Conservation (phyloP, 2,113 vertebrate species). For the Melanerpes aurifrons region DNA sequence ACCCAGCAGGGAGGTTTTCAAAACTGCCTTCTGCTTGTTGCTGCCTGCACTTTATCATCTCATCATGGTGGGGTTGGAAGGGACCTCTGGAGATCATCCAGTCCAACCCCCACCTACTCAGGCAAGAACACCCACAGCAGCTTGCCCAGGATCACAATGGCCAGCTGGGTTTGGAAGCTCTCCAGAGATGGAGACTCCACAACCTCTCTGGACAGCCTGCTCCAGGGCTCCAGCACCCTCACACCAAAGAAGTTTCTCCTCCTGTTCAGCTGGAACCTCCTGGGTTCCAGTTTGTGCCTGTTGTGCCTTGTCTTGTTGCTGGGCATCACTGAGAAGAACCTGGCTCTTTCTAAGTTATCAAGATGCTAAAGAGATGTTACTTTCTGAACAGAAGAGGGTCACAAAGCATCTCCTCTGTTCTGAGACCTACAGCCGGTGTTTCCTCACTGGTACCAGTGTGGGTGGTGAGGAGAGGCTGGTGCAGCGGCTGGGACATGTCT, state of each 20-base stretch:
- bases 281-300: not conserved
- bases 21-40: no score
- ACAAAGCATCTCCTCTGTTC: not conserved
- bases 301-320: not conserved
- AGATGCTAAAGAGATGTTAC: not conserved
- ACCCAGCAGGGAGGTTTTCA: accelerated
- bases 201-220: not conserved
- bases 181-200: not conserved
- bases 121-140: not conserved
- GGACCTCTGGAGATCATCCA: not conserved
- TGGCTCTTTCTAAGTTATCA: not conserved
- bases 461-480: not conserved
- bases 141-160: no score
- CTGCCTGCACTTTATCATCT: not conserved
- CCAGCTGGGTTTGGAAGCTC: not conserved
- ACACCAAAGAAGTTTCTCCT: not conserved
- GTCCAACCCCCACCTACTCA: not conserved
- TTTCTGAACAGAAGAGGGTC: not conserved
- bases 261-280: not conserved
- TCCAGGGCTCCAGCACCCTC: not conserved
- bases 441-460: not conserved
- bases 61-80: not conserved
- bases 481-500: not conserved
- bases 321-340: not conserved
- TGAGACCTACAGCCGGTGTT: not conserved